phyloP scores from a whole-genome alignment of 2,888 invertebrate genomes.

The Volucella zonaria region DNA sequence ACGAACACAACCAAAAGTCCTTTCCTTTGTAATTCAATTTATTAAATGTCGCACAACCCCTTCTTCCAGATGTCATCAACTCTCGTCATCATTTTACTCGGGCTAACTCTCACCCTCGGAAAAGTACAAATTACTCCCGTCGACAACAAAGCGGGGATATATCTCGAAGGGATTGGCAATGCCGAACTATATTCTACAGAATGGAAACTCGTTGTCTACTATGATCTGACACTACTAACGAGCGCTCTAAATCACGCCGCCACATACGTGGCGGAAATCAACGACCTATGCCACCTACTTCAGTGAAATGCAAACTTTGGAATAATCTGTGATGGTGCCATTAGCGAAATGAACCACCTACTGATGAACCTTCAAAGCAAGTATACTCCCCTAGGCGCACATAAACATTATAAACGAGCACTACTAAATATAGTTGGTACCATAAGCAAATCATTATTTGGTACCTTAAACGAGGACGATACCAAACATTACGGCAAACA shows the following conservation, averaged over 20 bases:
- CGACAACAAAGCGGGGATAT: constrained; percentile 8
- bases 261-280: background rate
- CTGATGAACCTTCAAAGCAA: background rate
- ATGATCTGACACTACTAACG: background rate
- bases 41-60: no score
- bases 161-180: constrained; percentile 18
- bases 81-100: no score
- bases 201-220: constrained; percentile 35
- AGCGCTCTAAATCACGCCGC: background rate
- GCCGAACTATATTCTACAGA: constrained; percentile 25
- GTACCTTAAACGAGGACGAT: constrained; percentile 12
- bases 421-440: background rate
- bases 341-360: background rate
- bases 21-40: no score
- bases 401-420: background rate
- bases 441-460: constrained; percentile 16
- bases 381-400: background rate
- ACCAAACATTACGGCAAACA: constrained; percentile 16
- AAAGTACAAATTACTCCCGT: constrained; percentile 9
- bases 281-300: background rate
- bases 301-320: background rate
- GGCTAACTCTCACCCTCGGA: background rate
- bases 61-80: no score
- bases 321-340: background rate
- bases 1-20: no score